These are phyloP conservation scores for Pseudolycoriella hygida DNA, from an alignment of 2,888 invertebrate species.

Conservation along the genomic window DNA sequence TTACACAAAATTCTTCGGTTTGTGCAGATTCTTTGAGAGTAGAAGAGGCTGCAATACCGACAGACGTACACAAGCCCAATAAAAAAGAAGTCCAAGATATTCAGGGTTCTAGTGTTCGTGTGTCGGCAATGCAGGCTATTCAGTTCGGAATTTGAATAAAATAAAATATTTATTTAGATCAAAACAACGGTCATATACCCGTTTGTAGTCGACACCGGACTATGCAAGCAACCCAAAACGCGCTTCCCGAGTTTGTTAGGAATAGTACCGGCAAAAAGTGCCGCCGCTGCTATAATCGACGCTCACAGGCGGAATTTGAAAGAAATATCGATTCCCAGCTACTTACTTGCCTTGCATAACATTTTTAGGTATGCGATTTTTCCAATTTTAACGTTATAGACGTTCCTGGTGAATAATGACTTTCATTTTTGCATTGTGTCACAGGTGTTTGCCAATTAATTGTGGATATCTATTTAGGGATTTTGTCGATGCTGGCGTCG, in stretches of 20 bases:
- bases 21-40: too few relatives aligned
- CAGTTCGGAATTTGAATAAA: too few relatives aligned
- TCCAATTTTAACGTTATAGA: neutral
- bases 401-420: neutral
- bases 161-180: too few relatives aligned
- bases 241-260: constrained; percentile 48
- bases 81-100: too few relatives aligned
- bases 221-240: constrained; percentile 58
- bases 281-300: constrained; percentile 44
- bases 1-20: constrained; percentile 10
- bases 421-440: too few relatives aligned
- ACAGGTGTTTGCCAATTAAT: constrained; percentile 30
- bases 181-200: constrained; percentile 73
- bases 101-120: too few relatives aligned
- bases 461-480: constrained; percentile 36
- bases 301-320: constrained; percentile 44
- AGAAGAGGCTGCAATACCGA: too few relatives aligned
- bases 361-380: neutral
- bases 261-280: constrained; percentile 41
- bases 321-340: constrained; percentile 48
- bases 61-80: too few relatives aligned
- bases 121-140: too few relatives aligned
- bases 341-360: constrained; percentile 33
- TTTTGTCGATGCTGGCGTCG: constrained; percentile 46
- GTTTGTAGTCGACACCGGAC: constrained; percentile 73